Conservation (phyloP, 2,888 invertebrate genomes). For the Incurvaria masculella region DNA sequence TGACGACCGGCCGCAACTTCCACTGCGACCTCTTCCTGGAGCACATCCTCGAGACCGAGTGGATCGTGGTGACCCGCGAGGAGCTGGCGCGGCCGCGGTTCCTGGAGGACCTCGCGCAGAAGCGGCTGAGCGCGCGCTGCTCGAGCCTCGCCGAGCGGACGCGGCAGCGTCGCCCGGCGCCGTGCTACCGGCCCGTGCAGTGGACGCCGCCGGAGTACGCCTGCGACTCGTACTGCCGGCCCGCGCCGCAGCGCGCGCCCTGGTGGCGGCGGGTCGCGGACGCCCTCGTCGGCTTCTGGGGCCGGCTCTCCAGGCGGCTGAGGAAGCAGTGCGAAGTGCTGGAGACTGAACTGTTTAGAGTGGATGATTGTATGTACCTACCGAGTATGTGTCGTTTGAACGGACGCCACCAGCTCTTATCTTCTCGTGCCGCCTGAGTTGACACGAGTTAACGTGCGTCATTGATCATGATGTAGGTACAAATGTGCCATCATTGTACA, state of each 20-base stretch:
- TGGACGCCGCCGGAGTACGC: slow-evolving; percentile 20
- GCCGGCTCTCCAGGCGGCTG: slow-evolving; percentile 22
- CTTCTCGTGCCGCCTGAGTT: no score
- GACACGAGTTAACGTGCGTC: no score
- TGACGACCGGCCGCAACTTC: slow-evolving; percentile 42
- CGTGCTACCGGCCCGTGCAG: slow-evolving; percentile 36
- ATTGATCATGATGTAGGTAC: no score
- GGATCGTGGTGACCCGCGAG: slow-evolving; percentile 36
- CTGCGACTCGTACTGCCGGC: not conserved
- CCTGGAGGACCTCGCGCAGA: slow-evolving; percentile 28
- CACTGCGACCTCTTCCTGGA: slow-evolving; percentile 32
- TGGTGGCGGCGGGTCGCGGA: slow-evolving; percentile 8
- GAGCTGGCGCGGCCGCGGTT: slow-evolving; percentile 35
- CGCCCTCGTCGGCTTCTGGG: slow-evolving; percentile 18
- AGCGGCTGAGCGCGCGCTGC: slow-evolving; percentile 29
- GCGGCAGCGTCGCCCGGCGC: slow-evolving; percentile 29
- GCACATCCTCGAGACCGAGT: slow-evolving; percentile 38
- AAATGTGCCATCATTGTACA: no score
- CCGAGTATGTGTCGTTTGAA: no score
- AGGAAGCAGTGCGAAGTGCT: slow-evolving; percentile 9
- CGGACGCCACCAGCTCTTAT: no score
- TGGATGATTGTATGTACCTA: not conserved
- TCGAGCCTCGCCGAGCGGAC: slow-evolving; percentile 26
- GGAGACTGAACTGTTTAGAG: not conserved
- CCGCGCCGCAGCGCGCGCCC: not conserved